Percentiles rank a stretch among this genome's conserved stretches.
Conservation (phyloP, 1,140 invertebrate genomes). For the Leptopilina boulardi region DNA sequence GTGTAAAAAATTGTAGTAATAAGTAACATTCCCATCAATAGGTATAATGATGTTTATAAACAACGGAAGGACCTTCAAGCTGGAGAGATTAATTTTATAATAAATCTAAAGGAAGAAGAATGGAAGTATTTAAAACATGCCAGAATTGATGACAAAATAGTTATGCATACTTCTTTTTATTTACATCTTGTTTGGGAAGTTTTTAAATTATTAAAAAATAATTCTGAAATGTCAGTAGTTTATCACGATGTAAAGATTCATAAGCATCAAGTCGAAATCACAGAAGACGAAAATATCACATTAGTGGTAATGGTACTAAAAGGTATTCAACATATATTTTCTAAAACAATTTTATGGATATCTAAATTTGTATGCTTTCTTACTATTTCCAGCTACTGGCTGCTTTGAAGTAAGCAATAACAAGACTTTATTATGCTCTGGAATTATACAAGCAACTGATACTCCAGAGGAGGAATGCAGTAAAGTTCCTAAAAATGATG, state of each 20-base stretch:
- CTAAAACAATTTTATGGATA: too few species aligned
- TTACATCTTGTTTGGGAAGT: conserved; percentile 89
- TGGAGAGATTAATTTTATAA: conserved; percentile 78
- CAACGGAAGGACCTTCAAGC: conserved; percentile 77
- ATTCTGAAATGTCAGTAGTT: conserved; percentile 81
- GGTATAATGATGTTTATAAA: conserved; percentile 77
- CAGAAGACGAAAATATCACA: conserved; percentile 80
- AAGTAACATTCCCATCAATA: too few species aligned
- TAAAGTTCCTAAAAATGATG: neutral
- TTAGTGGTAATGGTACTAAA: conserved; percentile 88
- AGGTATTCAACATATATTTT: conserved; percentile 73
- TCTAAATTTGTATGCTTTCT: neutral
- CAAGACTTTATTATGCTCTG: conserved; percentile 84
- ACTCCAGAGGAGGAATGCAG: conserved; percentile 27
- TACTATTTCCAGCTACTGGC: conserved; percentile 57
- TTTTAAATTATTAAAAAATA: conserved; percentile 83
- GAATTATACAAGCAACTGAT: conserved; percentile 77
- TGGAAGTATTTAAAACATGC: conserved; percentile 87
- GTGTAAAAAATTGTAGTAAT: too few species aligned
- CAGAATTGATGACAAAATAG: conserved; percentile 87
- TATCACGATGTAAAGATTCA: conserved; percentile 90
- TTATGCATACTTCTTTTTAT: conserved; percentile 91
- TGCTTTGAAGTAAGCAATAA: conserved; percentile 80
- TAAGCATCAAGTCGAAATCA: conserved; percentile 84
- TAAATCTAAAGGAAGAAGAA: conserved; percentile 81